Percentiles rank a stretch among this genome's conserved stretches.
Evolutionary conservation across 2,797 vertebrate genomes (phyloP).

Genomic region (Sebastes oblongus): DNA sequence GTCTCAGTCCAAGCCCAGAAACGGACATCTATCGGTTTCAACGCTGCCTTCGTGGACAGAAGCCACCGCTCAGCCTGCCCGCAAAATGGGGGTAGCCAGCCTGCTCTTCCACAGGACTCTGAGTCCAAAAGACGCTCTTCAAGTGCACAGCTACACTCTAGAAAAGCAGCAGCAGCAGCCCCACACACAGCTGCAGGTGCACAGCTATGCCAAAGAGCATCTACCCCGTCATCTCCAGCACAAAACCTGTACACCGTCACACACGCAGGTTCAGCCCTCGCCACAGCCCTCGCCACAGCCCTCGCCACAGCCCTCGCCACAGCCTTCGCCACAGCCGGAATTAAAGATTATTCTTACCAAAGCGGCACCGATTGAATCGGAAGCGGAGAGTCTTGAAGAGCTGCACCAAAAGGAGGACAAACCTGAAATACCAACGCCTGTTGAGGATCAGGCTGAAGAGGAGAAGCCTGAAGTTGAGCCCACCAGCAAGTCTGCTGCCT

Average conservation of each 20-base stretch:
- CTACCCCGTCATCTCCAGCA: slow-evolving; percentile 63
- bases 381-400: slow-evolving; percentile 6
- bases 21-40: slow-evolving; percentile 67
- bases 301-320: not conserved
- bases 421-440: not conserved
- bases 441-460: slow-evolving; percentile 39
- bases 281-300: not conserved
- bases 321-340: slow-evolving; percentile 1
- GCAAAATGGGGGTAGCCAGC: slow-evolving; percentile 87
- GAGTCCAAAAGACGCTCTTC: slow-evolving; percentile 84
- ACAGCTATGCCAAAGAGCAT: slow-evolving; percentile 80
- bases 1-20: slow-evolving; percentile 64
- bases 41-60: slow-evolving; percentile 53
- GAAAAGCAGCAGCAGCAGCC: slow-evolving; percentile 74
- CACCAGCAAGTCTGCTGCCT: not conserved
- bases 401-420: slow-evolving; percentile 10
- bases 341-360: slow-evolving; percentile 8
- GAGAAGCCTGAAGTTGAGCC: slow-evolving; percentile 67
- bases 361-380: not conserved
- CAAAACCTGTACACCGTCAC: slow-evolving; percentile 29
- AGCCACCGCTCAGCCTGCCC: slow-evolving; percentile 48
- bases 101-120: slow-evolving; percentile 84
- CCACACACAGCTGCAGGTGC: slow-evolving; percentile 81
- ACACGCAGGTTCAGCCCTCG: slow-evolving; percentile 13
- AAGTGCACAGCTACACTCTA: slow-evolving; percentile 86